Base-by-base conservation (phyloP, 2,888 invertebrate genomes). In the Platypus cylindrus region DNA sequence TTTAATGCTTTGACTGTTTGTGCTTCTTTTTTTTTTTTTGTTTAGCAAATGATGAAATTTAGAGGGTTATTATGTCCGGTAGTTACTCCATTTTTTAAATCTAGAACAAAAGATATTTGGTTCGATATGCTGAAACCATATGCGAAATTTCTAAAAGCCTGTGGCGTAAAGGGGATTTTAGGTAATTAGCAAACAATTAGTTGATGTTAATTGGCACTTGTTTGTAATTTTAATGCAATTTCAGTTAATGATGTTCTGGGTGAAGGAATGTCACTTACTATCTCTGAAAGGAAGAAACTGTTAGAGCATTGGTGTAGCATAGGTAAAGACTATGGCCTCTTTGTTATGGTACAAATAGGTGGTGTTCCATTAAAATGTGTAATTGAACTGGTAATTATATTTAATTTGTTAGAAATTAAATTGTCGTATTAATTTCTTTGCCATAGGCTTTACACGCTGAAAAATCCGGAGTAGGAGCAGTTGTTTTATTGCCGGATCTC, bases 241-340 rank as follows among this genome's bases (percentile, higher is more conserved):
- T 50, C 49, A 84, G 84, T 85, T 7, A 81, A 82, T 58, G 85
- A 86, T 17, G 82, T 84, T 1, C 73, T 73, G 13, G 86, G 85
- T 0, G 86, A 87, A 60, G 81, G 80, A 1, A 70, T 73, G 48
- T 73, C 71, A 1, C 57, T 84, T 55, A 75, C 67, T 23, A 58
- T 76, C 1, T 56, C 59, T 1, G 85, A 87, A 56, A 67, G 86
- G 32, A 81, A 81, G 59, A 47, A 53, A 4, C 56, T 76, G 1
- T 63, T 78, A 1, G 74, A 78, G 52, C 68, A 70, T 26, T 83
- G 82, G 82, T 54, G 67, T 17, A 54, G 58, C 16, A 69, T 63
- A 11, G 75, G 73, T 1, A 66, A 64, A 44, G 60, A 62, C 11
- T 62, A 65, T 8, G 65, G 68, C 3, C 61, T 73, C 36, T 71